Evolutionary conservation across 2,113 vertebrate genomes (phyloP).

Genomic region (Nothocercus julius): DNA sequence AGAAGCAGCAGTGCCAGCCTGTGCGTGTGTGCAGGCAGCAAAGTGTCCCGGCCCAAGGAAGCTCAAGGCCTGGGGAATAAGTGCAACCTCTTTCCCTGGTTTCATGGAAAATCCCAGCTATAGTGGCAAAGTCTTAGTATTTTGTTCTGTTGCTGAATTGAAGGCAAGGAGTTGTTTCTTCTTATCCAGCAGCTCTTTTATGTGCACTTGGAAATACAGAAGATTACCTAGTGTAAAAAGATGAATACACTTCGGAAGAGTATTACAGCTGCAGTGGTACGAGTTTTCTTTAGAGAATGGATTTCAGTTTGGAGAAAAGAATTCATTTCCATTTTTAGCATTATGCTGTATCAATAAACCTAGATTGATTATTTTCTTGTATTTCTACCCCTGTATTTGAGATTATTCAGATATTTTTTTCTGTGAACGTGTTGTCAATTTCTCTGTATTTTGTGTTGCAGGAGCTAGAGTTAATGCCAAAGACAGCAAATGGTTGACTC

Average conservation of each 20-base stretch:
- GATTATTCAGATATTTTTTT: conserved; percentile 15
- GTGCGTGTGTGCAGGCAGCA: rapidly evolving
- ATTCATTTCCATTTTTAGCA: neutral
- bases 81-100: neutral
- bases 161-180: neutral
- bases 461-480: conserved; percentile 99
- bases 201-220: neutral
- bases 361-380: neutral
- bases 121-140: neutral
- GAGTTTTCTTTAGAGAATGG: neutral
- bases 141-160: neutral
- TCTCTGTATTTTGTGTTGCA: conserved; percentile 76
- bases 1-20: neutral
- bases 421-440: conserved; percentile 11
- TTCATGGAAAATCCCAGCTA: neutral
- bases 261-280: neutral
- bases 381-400: neutral
- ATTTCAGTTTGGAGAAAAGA: neutral
- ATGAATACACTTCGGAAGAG: neutral
- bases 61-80: neutral
- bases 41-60: neutral
- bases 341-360: neutral
- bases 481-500: conserved; percentile 99
- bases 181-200: neutral
- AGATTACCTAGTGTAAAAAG: neutral